These are phyloP conservation scores for Sapayoa aenigma DNA, from an alignment of 2,113 vertebrate genomes.

Conservation along the genomic window DNA sequence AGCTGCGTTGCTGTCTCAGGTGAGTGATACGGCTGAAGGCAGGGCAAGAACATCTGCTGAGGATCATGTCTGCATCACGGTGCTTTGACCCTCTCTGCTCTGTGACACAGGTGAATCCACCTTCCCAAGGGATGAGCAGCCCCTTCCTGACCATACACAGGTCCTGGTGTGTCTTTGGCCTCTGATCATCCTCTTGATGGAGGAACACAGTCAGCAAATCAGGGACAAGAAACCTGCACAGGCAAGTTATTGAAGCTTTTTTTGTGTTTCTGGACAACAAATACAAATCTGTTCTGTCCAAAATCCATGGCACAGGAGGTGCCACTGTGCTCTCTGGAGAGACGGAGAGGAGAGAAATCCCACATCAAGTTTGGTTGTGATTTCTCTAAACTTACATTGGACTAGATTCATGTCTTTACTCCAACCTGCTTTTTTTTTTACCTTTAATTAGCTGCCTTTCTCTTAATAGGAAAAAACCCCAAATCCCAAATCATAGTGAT, in stretches of 20 bases:
- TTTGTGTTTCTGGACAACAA: neutral
- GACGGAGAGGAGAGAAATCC: neutral
- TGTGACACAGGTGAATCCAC: accelerated
- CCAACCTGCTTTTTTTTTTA: neutral
- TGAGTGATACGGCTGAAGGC: neutral
- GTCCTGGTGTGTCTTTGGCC: too few species aligned
- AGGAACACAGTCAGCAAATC: neutral
- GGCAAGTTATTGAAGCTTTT: neutral
- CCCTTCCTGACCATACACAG: neutral
- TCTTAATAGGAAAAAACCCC: neutral
- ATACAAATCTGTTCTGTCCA: neutral
- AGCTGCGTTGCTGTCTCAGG: accelerated
- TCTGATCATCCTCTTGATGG: neutral
- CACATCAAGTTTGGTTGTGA: neutral
- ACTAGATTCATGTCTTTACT: neutral
- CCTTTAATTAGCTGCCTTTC: neutral
- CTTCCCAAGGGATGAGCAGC: neutral
- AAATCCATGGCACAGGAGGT: neutral
- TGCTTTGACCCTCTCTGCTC: neutral
- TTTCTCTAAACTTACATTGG: neutral
- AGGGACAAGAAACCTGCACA: neutral
- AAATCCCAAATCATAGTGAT: too few species aligned
- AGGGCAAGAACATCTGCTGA: neutral
- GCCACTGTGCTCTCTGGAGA: neutral
- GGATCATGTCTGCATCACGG: accelerated